A percentile compares a stretch with the other conserved stretches of the same genome.
Evolutionary conservation across 2,888 invertebrate species (phyloP).

Genomic region (Andrena marginata): DNA sequence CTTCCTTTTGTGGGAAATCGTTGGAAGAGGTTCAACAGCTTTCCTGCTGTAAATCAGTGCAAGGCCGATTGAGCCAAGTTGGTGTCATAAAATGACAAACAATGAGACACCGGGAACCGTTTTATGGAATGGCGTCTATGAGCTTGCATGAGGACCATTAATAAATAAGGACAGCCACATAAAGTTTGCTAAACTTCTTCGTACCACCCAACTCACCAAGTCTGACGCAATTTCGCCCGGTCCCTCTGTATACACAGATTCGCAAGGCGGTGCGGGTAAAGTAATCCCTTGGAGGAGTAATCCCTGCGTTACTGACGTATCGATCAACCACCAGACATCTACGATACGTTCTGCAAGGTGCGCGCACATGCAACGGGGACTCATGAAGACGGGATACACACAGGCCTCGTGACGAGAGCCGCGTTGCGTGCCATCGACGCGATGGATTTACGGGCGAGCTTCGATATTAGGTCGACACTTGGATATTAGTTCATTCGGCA

Average conservation of each 20-base stretch:
- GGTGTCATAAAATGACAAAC: no score
- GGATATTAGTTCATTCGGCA: conserved; percentile 61
- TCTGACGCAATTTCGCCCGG: conserved; percentile 41
- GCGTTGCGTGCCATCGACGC: conserved; percentile 56
- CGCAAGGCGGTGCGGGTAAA: conserved; percentile 55
- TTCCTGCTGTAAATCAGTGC: not conserved
- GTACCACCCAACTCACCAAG: conserved; percentile 22
- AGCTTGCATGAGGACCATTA: not conserved
- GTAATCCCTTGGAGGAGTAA: conserved; percentile 60
- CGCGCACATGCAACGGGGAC: conserved; percentile 34
- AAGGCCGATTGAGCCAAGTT: not conserved
- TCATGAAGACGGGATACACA: conserved; percentile 50
- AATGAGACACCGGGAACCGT: no score
- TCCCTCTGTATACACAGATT: conserved; percentile 40
- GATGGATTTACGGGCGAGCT: conserved; percentile 45
- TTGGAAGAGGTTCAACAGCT: not conserved
- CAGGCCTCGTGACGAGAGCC: conserved; percentile 30
- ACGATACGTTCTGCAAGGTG: conserved; percentile 57
- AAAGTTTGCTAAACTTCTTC: conserved; percentile 19
- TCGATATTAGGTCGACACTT: conserved; percentile 64
- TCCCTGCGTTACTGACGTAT: conserved; percentile 67
- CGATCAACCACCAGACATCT: conserved; percentile 69
- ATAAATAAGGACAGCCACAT: not conserved
- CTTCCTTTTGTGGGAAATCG: not conserved
- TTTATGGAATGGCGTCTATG: no score